phyloP scores from a whole-genome alignment of 2,888 invertebrate species.

The Hirtodrosophila confusa region DNA sequence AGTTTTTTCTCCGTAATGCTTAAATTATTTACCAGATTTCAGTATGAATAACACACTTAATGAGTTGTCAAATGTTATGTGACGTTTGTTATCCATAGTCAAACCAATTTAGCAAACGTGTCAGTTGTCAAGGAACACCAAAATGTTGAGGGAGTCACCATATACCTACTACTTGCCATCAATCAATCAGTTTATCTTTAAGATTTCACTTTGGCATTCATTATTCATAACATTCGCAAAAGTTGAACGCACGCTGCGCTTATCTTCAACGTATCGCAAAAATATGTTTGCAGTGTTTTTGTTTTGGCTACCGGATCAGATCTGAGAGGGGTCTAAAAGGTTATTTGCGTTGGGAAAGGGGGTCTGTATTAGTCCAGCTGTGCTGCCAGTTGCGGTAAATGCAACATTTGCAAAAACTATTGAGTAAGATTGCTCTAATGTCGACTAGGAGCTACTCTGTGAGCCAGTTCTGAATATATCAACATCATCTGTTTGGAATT shows the following conservation, averaged over 20 bases:
- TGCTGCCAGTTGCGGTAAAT: background rate
- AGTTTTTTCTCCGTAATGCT: too few species aligned
- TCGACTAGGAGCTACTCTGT: too few species aligned
- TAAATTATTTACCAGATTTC: too few species aligned
- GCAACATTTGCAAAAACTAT: too few species aligned
- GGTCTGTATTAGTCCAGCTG: slow-evolving; percentile 8
- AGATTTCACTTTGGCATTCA: slow-evolving; percentile 36
- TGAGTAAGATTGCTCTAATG: too few species aligned
- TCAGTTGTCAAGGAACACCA: slow-evolving; percentile 25
- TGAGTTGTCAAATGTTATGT: background rate
- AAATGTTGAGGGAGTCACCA: background rate
- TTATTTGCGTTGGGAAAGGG: too few species aligned
- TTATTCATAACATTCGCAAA: slow-evolving; percentile 34
- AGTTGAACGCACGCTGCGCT: slow-evolving; percentile 6
- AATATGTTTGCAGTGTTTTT: too few species aligned
- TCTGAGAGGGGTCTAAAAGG: too few species aligned
- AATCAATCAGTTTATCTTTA: slow-evolving; percentile 33
- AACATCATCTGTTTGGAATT: too few species aligned
- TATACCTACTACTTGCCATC: slow-evolving; percentile 4
- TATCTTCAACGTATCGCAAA: background rate
- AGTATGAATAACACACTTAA: too few species aligned
- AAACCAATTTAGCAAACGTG: slow-evolving; percentile 23
- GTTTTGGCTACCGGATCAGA: too few species aligned
- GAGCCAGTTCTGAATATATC: too few species aligned
- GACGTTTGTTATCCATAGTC: background rate